Conservation (phyloP, 2,113 vertebrate species). For the Climacteris rufus region DNA sequence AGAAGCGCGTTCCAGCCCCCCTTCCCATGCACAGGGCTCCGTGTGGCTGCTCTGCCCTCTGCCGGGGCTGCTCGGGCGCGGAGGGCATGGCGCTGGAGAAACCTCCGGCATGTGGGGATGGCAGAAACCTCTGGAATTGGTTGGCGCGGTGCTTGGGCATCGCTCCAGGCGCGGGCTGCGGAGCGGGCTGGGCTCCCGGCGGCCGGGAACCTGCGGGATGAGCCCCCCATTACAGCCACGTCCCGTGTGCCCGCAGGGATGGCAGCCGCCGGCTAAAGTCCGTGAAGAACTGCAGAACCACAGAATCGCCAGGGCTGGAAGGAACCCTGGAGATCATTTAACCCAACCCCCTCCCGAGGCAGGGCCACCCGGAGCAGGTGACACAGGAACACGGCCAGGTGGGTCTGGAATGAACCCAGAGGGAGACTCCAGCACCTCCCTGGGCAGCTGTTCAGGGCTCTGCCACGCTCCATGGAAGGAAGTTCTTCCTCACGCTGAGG, state of each 20-base stretch:
- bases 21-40: rapidly evolving
- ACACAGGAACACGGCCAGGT: not conserved
- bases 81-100: not conserved
- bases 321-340: not conserved
- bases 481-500: not conserved
- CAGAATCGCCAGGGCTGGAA: not conserved
- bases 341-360: not conserved
- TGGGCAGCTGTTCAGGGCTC: not conserved
- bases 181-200: not conserved
- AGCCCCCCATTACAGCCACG: rapidly evolving
- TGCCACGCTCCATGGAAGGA: not conserved
- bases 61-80: not conserved
- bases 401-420: not conserved
- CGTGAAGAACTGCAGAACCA: not conserved
- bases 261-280: not conserved
- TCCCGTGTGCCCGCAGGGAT: not conserved
- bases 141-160: not conserved
- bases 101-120: rapidly evolving
- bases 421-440: not conserved
- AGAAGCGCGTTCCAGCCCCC: rapidly evolving
- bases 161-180: not conserved
- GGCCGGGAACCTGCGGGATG: not conserved
- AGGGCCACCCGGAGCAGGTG: not conserved
- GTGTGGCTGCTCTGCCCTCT: slow-evolving; percentile 19
- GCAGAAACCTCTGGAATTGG: too few relatives aligned